Conservation (phyloP, 2,888 invertebrate species). For the Allacma fusca region DNA sequence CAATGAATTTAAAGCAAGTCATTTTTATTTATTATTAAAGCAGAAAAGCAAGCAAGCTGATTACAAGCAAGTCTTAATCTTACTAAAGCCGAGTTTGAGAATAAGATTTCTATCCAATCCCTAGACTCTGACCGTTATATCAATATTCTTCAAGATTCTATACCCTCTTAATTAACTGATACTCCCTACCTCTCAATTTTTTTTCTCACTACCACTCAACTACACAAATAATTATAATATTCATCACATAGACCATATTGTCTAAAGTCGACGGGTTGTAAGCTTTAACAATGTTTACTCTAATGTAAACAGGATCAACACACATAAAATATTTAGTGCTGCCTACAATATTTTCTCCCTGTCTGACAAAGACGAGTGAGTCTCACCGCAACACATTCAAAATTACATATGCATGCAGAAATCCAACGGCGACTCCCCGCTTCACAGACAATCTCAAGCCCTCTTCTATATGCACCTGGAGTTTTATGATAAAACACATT, state of each 20-base stretch:
- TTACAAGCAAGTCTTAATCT: slow-evolving; percentile 30
- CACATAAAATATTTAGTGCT: too few relatives aligned
- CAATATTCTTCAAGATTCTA: slow-evolving; percentile 31
- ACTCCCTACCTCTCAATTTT: neutral
- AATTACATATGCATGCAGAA: too few relatives aligned
- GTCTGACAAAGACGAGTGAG: neutral
- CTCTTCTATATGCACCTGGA: too few relatives aligned
- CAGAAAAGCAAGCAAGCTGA: slow-evolving; percentile 34
- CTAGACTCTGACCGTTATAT: slow-evolving; percentile 32
- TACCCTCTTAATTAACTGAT: slow-evolving; percentile 24
- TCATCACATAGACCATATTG: slow-evolving; percentile 15
- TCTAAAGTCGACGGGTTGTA: neutral
- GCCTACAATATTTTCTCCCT: neutral
- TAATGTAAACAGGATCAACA: neutral
- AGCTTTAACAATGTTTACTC: neutral
- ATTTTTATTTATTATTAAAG: slow-evolving; percentile 43
- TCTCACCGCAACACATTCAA: too few relatives aligned
- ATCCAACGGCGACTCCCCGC: too few relatives aligned
- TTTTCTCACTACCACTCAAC: neutral
- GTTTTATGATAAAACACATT: too few relatives aligned
- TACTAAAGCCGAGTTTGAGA: slow-evolving; percentile 3
- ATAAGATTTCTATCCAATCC: slow-evolving; percentile 25
- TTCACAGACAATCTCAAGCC: too few relatives aligned
- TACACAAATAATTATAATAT: slow-evolving; percentile 13
- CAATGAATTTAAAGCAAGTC: slow-evolving; percentile 41